Evolutionary conservation across 2,888 invertebrate genomes (phyloP).

Genomic region (Biston stratarius): DNA sequence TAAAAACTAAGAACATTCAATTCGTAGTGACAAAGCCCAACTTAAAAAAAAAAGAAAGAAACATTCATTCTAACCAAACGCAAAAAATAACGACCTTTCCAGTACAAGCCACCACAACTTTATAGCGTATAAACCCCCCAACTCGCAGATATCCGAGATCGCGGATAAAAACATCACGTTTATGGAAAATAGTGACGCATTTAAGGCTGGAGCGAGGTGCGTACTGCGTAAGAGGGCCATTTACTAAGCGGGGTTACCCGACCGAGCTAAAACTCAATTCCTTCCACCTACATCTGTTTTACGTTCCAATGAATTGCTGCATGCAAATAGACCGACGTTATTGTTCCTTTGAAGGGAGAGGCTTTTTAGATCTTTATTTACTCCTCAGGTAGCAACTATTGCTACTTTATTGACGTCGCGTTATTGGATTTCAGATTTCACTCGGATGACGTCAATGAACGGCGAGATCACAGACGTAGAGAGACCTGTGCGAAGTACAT

Average conservation of each 20-base stretch:
- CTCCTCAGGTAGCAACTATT: constrained; percentile 27
- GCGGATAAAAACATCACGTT: constrained; percentile 66
- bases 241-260: constrained; percentile 58
- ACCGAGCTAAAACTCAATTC: constrained; percentile 68
- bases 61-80: constrained; percentile 17
- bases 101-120: constrained; percentile 41
- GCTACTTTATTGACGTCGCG: constrained; percentile 19
- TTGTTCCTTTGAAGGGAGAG: constrained; percentile 68
- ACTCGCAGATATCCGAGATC: constrained; percentile 55
- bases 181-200: constrained; percentile 67
- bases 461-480: constrained; percentile 7
- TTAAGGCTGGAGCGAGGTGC: constrained; percentile 63
- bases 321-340: constrained; percentile 73
- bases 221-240: constrained; percentile 58
- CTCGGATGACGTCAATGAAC: constrained; percentile 21
- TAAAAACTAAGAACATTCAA: not conserved
- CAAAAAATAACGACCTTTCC: constrained; percentile 34
- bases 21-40: not conserved
- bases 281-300: constrained; percentile 74
- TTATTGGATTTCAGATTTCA: constrained; percentile 23
- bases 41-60: constrained; percentile 25
- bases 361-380: constrained; percentile 60
- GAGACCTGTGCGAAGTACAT: not conserved
- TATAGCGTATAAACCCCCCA: constrained; percentile 52
- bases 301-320: constrained; percentile 75